Percentiles rank a stretch among this genome's conserved stretches.
phyloP scores from a whole-genome alignment of 2,113 vertebrate species.

The Tragelaphus scriptus region DNA sequence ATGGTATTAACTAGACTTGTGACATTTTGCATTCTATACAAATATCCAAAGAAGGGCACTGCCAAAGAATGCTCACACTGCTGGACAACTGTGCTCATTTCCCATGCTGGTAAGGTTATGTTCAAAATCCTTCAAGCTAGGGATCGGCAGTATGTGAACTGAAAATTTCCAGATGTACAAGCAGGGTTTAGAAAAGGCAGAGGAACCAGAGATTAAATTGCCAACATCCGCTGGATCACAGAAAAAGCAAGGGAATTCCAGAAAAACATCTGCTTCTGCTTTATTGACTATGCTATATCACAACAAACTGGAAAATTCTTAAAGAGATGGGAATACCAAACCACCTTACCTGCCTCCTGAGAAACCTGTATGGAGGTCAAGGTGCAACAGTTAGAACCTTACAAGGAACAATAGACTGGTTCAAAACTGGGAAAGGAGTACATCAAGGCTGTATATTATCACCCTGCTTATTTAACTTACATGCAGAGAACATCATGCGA shows the following conservation, averaged over 20 bases:
- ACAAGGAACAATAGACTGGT: neutral
- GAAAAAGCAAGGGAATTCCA: neutral
- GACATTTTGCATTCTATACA: neutral
- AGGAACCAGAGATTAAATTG: neutral
- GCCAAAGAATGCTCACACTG: neutral
- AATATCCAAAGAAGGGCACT: neutral
- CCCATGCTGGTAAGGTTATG: neutral
- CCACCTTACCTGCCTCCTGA: neutral
- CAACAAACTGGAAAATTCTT: neutral
- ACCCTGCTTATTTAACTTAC: neutral
- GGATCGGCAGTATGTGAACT: neutral
- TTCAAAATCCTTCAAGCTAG: neutral
- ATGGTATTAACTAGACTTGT: neutral
- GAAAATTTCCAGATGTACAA: neutral
- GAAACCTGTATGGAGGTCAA: neutral
- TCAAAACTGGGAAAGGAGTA: neutral
- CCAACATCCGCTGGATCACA: accelerated
- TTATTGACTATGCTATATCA: neutral
- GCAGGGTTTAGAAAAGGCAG: neutral
- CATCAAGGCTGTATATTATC: neutral
- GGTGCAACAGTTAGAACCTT: neutral
- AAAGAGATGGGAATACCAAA: neutral
- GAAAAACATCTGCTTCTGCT: neutral
- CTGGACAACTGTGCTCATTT: neutral
- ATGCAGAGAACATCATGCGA: neutral